phyloP scores from a whole-genome alignment of 2,888 invertebrate genomes.

The Dorcus hopei region DNA sequence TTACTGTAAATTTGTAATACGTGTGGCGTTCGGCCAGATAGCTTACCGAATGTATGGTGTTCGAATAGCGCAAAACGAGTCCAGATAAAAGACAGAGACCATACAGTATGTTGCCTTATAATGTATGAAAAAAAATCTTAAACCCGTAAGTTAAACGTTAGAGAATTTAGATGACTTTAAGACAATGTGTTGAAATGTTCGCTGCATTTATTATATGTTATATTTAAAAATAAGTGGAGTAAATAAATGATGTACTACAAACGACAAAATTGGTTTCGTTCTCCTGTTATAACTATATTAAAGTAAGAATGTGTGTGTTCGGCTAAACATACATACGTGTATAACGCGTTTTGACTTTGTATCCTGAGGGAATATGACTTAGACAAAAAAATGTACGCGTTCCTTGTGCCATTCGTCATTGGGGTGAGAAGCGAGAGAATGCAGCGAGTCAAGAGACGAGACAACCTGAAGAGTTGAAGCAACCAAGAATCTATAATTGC shows the following conservation, averaged over 20 bases:
- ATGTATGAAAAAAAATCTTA: conserved; percentile 34
- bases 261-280: no score
- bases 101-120: conserved; percentile 44
- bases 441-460: conserved; percentile 1
- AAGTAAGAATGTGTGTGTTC: no score
- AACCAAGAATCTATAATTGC: conserved; percentile 33
- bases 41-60: conserved; percentile 28
- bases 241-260: conserved; percentile 20
- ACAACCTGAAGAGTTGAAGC: conserved; percentile 13
- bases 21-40: conserved; percentile 23
- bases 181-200: conserved; percentile 18
- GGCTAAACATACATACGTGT: no score
- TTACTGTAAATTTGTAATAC: conserved; percentile 5
- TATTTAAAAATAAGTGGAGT: conserved; percentile 17
- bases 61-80: not conserved
- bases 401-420: conserved; percentile 14
- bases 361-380: conserved; percentile 26
- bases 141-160: conserved; percentile 24
- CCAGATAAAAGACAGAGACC: conserved; percentile 25
- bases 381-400: conserved; percentile 24
- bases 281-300: no score
- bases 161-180: conserved; percentile 12
- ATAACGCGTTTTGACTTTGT: conserved; percentile 27
- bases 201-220: conserved; percentile 23
- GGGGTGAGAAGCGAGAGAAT: not conserved